These are phyloP conservation scores for Belonocnema kinseyi DNA, from an alignment of 1,140 invertebrate species.

Conservation along the genomic window DNA sequence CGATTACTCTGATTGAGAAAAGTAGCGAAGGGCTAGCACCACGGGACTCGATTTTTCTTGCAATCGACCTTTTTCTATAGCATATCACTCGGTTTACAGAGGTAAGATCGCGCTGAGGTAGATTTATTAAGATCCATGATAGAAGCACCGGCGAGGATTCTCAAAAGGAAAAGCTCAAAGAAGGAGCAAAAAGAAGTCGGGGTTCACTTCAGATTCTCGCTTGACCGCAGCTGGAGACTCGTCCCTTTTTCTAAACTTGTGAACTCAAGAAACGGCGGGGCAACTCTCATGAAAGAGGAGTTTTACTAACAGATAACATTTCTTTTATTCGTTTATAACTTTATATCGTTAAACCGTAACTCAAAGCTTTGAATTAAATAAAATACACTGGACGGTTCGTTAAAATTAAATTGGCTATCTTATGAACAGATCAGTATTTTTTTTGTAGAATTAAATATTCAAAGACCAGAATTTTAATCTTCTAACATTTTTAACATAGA, in stretches of 20 bases:
- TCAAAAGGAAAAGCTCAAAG: not conserved
- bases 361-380: no score
- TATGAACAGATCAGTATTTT: no score
- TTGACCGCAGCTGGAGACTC: not conserved
- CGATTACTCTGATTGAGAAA: slow-evolving; percentile 18
- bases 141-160: not conserved
- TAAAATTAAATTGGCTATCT: not conserved
- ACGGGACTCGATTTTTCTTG: slow-evolving; percentile 19
- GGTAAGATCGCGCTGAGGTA: slow-evolving; percentile 9
- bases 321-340: slow-evolving; percentile 20
- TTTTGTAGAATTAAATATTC: no score
- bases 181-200: slow-evolving; percentile 3
- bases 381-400: not conserved
- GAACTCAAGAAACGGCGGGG: not conserved
- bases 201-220: slow-evolving; percentile 23
- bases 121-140: slow-evolving; percentile 20
- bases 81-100: slow-evolving; percentile 3
- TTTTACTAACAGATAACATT: slow-evolving; percentile 17
- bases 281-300: slow-evolving; percentile 7
- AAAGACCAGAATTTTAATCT: no score
- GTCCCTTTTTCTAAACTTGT: no score
- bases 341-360: not conserved
- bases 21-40: slow-evolving; percentile 1
- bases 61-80: slow-evolving; percentile 5
- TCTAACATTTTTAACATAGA: no score